A percentile compares a stretch with the other conserved stretches of the same genome.
These are phyloP conservation scores for Dicaeum eximium DNA, from an alignment of 2,113 vertebrate species.

Conservation along the genomic window DNA sequence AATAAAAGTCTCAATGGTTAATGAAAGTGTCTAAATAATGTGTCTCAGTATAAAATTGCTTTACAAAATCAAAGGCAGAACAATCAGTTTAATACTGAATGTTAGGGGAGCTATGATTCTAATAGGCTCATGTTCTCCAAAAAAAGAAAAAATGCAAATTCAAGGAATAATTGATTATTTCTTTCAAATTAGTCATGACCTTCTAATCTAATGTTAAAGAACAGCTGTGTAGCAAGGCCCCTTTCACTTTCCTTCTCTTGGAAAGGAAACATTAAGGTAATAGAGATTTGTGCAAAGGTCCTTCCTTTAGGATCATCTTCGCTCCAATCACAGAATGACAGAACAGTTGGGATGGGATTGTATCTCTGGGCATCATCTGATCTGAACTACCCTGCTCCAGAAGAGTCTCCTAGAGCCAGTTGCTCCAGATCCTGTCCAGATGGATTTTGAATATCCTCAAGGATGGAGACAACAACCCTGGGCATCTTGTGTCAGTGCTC, in stretches of 20 bases:
- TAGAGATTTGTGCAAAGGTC: not conserved
- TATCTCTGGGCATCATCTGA: not conserved
- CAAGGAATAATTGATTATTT: not conserved
- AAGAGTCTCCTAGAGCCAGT: rapidly evolving
- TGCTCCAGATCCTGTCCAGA: not conserved
- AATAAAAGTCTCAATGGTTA: not conserved
- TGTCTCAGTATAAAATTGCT: not conserved
- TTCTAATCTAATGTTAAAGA: not conserved
- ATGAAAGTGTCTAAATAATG: slow-evolving; percentile 1
- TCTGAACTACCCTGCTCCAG: not conserved
- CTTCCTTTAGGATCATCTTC: not conserved
- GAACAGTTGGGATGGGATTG: not conserved
- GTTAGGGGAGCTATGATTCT: not conserved
- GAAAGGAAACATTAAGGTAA: not conserved
- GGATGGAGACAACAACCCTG: not conserved
- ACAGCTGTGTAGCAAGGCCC: not conserved
- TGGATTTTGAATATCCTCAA: not conserved
- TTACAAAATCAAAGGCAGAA: not conserved
- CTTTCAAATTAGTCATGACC: not conserved
- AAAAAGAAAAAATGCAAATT: not conserved
- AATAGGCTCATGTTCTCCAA: not conserved
- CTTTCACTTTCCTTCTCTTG: not conserved
- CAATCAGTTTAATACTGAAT: not conserved
- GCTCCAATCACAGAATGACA: not conserved
- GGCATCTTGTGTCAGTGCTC: not conserved